phyloP scores from a whole-genome alignment of 2,113 vertebrate genomes.

The Climacteris rufus region DNA sequence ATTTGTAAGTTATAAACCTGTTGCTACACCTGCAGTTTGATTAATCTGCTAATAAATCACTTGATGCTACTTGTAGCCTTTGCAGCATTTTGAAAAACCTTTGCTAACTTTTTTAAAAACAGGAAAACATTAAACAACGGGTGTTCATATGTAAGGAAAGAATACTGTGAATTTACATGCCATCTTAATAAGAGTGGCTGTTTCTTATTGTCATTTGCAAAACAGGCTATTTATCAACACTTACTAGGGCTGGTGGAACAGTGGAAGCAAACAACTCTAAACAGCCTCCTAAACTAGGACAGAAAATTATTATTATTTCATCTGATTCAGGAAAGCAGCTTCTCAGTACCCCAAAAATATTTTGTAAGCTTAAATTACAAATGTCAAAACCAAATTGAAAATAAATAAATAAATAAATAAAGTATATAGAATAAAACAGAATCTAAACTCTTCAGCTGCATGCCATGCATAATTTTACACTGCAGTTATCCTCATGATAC shows the following conservation, averaged over 20 bases:
- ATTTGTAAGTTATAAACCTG: constrained; percentile 34
- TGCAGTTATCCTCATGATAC: neutral
- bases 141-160: neutral
- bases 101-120: neutral
- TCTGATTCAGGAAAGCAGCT: neutral
- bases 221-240: neutral
- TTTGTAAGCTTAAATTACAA: neutral
- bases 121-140: neutral
- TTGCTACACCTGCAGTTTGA: constrained; percentile 25
- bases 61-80: neutral
- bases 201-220: neutral
- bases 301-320: neutral
- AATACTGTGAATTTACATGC: neutral
- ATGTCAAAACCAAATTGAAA: neutral
- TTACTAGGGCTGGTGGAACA: neutral
- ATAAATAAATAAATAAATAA: neutral
- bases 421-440: neutral
- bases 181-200: neutral
- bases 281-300: neutral
- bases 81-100: neutral
- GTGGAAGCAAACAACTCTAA: neutral
- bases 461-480: neutral
- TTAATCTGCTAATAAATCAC: constrained; percentile 54
- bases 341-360: neutral
- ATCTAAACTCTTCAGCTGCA: neutral